Conservation (phyloP, 2,113 vertebrate genomes). For the Psilopogon haemacephalus region DNA sequence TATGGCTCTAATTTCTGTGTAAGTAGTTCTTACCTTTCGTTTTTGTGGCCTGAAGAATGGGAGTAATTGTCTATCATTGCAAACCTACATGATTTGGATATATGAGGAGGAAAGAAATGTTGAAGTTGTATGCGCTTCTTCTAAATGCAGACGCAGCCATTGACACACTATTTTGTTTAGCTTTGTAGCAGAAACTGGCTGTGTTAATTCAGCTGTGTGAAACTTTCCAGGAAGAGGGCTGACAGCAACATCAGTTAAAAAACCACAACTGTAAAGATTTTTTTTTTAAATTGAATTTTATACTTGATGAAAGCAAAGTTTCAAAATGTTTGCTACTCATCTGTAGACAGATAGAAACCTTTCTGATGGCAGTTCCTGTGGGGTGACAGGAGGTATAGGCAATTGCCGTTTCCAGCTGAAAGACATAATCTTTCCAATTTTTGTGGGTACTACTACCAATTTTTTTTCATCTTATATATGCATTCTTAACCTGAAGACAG, state of each 20-base stretch:
- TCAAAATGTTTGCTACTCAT: not conserved
- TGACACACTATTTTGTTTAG: not conserved
- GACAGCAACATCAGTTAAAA: not conserved
- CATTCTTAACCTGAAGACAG: not conserved
- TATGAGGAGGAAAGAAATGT: not conserved
- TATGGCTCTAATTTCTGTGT: slow-evolving; percentile 17
- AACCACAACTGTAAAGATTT: not conserved
- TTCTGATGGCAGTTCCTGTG: not conserved
- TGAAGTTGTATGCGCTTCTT: not conserved
- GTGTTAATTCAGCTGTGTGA: not conserved
- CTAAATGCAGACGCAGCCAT: not conserved
- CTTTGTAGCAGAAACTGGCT: not conserved
- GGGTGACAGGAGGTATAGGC: too few relatives aligned
- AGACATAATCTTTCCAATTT: not conserved
- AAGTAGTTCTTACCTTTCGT: slow-evolving; percentile 40
- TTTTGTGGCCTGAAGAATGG: not conserved
- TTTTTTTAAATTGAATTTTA: not conserved
- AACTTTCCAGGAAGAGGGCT: not conserved
- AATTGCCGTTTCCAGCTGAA: not conserved
- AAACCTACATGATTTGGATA: not conserved
- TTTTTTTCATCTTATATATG: not conserved
- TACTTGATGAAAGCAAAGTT: not conserved
- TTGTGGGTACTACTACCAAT: not conserved
- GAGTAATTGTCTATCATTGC: not conserved
- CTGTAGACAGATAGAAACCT: not conserved